These are phyloP conservation scores for Furcula furcula DNA, from an alignment of 2,888 invertebrate genomes.

Conservation along the genomic window DNA sequence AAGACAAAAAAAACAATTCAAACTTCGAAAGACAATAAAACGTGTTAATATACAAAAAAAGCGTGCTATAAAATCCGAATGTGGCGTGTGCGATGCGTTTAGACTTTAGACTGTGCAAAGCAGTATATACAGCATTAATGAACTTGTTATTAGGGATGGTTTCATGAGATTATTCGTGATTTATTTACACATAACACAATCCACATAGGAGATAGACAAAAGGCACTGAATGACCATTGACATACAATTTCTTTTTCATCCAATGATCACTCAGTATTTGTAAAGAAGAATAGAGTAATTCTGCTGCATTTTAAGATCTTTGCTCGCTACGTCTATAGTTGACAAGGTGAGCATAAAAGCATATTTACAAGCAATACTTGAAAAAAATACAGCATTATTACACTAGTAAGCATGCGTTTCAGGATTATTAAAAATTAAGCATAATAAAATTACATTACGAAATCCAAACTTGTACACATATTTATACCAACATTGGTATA, in stretches of 20 bases:
- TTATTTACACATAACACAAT: conserved; percentile 68
- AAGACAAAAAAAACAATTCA: conserved; percentile 28
- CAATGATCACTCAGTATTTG: conserved; percentile 9
- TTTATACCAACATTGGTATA: neutral
- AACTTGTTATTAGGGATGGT: conserved; percentile 24
- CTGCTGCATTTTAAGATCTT: conserved; percentile 7
- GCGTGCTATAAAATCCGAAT: conserved; percentile 52
- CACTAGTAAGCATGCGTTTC: conserved; percentile 39
- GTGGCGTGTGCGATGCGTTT: conserved; percentile 70
- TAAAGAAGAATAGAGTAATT: conserved; percentile 8
- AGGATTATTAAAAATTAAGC: too few species aligned
- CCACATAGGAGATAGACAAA: conserved; percentile 42
- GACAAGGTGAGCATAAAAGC: neutral
- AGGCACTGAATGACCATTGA: conserved; percentile 15
- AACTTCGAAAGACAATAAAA: conserved; percentile 5
- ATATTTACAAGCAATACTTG: neutral
- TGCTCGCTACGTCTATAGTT: neutral
- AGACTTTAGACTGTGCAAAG: conserved; percentile 50
- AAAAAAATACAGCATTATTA: conserved; percentile 26
- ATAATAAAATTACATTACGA: conserved; percentile 22
- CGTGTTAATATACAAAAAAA: neutral
- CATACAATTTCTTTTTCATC: conserved; percentile 6
- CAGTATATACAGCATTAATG: conserved; percentile 43
- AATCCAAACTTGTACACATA: conserved; percentile 1
- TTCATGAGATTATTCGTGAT: conserved; percentile 19